Conservation (phyloP, 2,113 vertebrate species). For the Pollachius pollachius region DNA sequence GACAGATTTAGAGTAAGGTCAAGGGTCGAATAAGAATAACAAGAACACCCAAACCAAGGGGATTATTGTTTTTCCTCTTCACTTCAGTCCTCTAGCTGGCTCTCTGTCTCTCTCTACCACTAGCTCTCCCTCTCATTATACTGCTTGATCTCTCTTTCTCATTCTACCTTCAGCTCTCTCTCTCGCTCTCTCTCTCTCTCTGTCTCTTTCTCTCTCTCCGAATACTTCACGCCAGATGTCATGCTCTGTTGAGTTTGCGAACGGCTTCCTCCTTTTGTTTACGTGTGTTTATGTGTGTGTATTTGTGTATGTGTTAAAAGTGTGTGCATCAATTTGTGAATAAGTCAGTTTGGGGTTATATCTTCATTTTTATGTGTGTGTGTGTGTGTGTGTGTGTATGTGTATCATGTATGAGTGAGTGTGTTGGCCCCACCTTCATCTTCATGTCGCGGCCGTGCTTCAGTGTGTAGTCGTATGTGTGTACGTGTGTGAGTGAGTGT, state of each 20-base stretch:
- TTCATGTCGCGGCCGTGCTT: constrained; percentile 94
- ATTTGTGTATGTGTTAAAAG: neutral
- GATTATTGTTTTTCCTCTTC: neutral
- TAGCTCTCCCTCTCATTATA: neutral
- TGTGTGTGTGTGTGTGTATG: neutral
- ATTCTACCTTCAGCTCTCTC: neutral
- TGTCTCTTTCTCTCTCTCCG: neutral
- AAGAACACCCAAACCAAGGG: neutral
- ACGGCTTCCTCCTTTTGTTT: too few relatives aligned
- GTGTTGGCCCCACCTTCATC: constrained; percentile 83
- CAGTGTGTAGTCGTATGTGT: constrained; percentile 8
- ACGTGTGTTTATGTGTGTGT: neutral
- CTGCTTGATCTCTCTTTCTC: neutral
- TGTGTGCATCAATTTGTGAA: neutral
- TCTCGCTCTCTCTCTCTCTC: neutral
- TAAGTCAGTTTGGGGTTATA: too few relatives aligned
- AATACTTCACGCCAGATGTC: neutral
- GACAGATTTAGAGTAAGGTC: neutral
- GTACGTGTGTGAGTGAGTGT: neutral
- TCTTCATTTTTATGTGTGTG: neutral
- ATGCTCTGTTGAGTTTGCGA: neutral
- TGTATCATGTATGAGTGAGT: neutral
- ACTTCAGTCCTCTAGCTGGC: neutral
- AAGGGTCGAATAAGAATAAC: neutral
- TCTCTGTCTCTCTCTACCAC: neutral